A percentile compares a stretch with the other conserved stretches of the same genome.
These are phyloP conservation scores for Alexandromys oeconomus DNA, from an alignment of 2,797 vertebrate species.

Conservation along the genomic window DNA sequence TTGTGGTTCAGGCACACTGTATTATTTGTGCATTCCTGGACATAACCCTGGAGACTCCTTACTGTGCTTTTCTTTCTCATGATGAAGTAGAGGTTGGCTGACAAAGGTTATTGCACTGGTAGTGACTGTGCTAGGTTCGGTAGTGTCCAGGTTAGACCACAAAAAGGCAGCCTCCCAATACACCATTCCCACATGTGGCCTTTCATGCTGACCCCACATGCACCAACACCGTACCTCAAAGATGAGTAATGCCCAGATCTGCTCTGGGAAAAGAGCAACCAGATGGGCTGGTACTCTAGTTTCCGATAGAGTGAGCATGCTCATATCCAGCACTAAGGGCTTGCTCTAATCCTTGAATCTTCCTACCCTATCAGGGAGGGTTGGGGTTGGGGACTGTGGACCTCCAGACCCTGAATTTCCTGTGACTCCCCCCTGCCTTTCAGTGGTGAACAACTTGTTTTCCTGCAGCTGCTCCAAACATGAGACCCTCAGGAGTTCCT, in stretches of 20 bases:
- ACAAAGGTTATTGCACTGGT: background rate
- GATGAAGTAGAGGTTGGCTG: background rate
- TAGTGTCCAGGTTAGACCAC: background rate
- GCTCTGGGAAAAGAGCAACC: background rate
- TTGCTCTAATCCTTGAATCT: background rate
- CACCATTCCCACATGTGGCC: background rate
- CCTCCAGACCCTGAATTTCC: no score
- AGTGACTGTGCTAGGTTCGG: background rate
- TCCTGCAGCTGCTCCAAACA: no score
- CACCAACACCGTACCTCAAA: background rate
- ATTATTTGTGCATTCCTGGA: background rate
- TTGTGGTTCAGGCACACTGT: background rate
- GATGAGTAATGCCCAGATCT: background rate
- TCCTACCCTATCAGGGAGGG: background rate
- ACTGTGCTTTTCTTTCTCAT: background rate
- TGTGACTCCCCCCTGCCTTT: no score
- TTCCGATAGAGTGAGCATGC: background rate
- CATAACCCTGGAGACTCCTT: background rate
- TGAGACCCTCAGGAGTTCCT: no score
- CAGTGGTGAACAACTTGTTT: no score
- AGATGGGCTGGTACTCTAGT: background rate
- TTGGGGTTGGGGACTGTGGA: no score
- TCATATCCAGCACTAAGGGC: background rate
- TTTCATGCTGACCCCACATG: background rate
- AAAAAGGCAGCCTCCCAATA: background rate